A percentile compares a stretch with the other conserved stretches of the same genome.
Evolutionary conservation across 2,888 invertebrate genomes (phyloP).

Genomic region (Dicycla oo): DNA sequence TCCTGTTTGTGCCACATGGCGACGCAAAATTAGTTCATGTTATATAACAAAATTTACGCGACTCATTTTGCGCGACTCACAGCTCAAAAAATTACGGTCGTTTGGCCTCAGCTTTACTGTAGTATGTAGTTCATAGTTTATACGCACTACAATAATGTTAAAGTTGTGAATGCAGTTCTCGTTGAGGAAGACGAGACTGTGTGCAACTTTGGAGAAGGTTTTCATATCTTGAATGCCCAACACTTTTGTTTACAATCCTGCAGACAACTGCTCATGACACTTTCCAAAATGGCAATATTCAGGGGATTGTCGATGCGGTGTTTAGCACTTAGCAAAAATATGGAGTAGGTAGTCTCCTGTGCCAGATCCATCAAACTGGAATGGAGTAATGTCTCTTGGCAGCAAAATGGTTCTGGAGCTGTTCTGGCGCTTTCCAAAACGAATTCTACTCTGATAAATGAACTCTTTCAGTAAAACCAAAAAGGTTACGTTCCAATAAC

Average conservation of each 20-base stretch:
- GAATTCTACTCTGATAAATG: not conserved
- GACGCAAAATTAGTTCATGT: no score
- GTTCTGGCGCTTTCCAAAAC: no score
- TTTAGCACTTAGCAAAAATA: not conserved
- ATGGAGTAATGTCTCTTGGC: not conserved
- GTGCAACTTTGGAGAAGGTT: not conserved
- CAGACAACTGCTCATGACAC: not conserved
- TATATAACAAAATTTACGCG: no score
- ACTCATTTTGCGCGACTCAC: no score
- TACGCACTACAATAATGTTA: not conserved
- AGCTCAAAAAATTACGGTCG: no score
- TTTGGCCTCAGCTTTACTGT: no score
- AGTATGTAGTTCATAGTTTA: not conserved
- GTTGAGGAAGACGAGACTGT: not conserved
- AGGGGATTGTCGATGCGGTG: not conserved
- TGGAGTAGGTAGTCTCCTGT: no score
- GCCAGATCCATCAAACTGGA: not conserved
- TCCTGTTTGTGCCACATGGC: no score
- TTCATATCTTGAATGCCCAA: not conserved
- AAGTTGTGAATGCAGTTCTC: conserved; percentile 19
- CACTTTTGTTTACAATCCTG: not conserved
- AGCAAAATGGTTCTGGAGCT: not conserved
- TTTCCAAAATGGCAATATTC: no score
- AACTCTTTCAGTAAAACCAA: not conserved
- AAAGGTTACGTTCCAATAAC: not conserved